These are phyloP conservation scores for Cyprinodon brontotheroides DNA, from an alignment of 2,113 vertebrate genomes.

Conservation along the genomic window DNA sequence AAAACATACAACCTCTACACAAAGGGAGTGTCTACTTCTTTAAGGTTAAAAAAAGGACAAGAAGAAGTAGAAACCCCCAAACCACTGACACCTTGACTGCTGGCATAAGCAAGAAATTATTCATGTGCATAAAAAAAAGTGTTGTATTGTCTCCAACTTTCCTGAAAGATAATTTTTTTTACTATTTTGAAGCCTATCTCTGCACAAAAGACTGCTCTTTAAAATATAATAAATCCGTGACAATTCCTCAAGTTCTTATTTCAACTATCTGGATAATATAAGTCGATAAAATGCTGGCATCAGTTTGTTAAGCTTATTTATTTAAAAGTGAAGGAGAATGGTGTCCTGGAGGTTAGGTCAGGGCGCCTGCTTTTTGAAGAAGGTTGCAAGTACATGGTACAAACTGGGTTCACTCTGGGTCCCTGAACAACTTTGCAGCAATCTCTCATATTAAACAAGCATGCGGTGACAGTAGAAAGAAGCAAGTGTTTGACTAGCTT, in stretches of 20 bases:
- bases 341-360: too few species aligned
- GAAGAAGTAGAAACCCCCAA: conserved; percentile 8
- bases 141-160: background rate
- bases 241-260: background rate
- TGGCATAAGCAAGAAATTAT: conserved; percentile 8
- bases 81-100: conserved; percentile 5
- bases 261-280: background rate
- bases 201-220: background rate
- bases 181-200: background rate
- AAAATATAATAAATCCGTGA: background rate
- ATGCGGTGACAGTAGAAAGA: background rate
- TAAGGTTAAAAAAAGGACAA: background rate
- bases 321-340: background rate
- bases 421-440: too few species aligned
- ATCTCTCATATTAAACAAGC: too few species aligned
- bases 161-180: background rate
- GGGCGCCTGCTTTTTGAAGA: too few species aligned
- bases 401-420: too few species aligned
- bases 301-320: background rate
- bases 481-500: background rate
- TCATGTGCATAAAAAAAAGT: conserved; percentile 2
- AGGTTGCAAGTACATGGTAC: too few species aligned
- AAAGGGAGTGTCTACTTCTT: background rate
- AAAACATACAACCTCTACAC: background rate
- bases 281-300: too few species aligned